Conservation (phyloP, 2,113 vertebrate species). For the Paracanthobrama guichenoti region DNA sequence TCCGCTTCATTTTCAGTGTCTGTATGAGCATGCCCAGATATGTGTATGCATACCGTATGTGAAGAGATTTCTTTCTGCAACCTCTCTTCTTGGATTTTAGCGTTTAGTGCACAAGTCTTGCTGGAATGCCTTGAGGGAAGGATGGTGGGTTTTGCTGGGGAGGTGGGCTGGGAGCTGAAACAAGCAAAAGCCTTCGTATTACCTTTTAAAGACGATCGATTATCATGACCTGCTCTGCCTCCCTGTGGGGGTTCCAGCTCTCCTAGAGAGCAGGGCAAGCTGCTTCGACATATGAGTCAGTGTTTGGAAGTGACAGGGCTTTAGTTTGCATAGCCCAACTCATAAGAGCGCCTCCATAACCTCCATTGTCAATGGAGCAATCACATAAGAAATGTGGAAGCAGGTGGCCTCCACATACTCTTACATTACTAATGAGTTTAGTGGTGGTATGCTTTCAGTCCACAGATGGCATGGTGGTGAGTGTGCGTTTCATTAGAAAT, state of each 20-base stretch:
- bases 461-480: neutral
- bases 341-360: slow-evolving; percentile 27
- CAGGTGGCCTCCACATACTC: neutral
- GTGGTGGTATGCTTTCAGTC: slow-evolving; percentile 3
- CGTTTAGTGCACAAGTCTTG: neutral
- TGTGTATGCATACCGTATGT: neutral
- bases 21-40: neutral
- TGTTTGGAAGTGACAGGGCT: slow-evolving; percentile 34
- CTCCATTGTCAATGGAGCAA: slow-evolving; percentile 13
- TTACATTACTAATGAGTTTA: slow-evolving; percentile 4
- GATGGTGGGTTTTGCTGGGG: neutral
- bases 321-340: slow-evolving; percentile 37
- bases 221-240: slow-evolving; percentile 31
- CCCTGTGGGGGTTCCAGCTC: slow-evolving; percentile 22
- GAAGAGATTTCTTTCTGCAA: neutral
- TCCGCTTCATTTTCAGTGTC: neutral
- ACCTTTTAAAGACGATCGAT: slow-evolving; percentile 45
- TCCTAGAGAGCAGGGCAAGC: neutral
- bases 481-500: neutral
- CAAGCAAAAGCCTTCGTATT: slow-evolving; percentile 21
- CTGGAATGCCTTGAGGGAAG: slow-evolving; percentile 6
- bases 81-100: neutral
- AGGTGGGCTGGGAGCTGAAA: slow-evolving; percentile 28
- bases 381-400: neutral
- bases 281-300: slow-evolving; percentile 32